Base-by-base conservation (phyloP, 2,797 vertebrate species). In the Centropyge bicolor region DNA sequence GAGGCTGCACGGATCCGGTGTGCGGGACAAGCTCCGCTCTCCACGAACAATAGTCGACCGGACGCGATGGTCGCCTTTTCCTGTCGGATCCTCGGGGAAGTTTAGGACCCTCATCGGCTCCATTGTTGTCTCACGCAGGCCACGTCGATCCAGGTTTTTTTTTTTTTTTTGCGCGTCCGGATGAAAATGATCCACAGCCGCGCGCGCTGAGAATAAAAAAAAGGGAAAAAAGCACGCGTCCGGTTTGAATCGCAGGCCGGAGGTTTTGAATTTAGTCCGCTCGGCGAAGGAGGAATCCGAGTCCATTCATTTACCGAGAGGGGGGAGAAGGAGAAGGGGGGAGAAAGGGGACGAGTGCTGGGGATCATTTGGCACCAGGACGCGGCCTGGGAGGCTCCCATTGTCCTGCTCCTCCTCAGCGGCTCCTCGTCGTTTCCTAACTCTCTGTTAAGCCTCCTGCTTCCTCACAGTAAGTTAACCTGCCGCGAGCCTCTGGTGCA, bases 31-130 rank as follows among this genome's bases (percentile, higher is more conserved):
- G 80, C 84, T 89, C 85, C 76, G 78, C 76, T 88, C 86, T 83
- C 82, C 82, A 77, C 83, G 89, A 92, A 94, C 92, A 94, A 94
- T 92, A 88, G 92, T 92, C 78, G 79, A 51, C 66, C 76, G 90
- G 87, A 90, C 84, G 87, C 89, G 74, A 86, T 85, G 91, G 89
- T 92, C 82, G 90, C 86, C 74, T 75, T 65, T 71, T 71, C 63
- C 36, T 54, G 24, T 22, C 19, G n/a, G 78, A 83, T 84, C 81
- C 86, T 5, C 84, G 74, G 88, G 77, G 91, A 91, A 90, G 86
- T 92, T 91, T 64, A 67, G 89, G 87, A 82, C 74, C 89, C 86
- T 90, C 75, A 3, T 80, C 73, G 70, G 43, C 52, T 35, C 88
- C 76, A 80, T 91, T 91, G 91, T 93, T 86, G 86, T 69, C 76